Evolutionary conservation across 2,113 vertebrate genomes (phyloP).

Genomic region (Heteronetta atricapilla): DNA sequence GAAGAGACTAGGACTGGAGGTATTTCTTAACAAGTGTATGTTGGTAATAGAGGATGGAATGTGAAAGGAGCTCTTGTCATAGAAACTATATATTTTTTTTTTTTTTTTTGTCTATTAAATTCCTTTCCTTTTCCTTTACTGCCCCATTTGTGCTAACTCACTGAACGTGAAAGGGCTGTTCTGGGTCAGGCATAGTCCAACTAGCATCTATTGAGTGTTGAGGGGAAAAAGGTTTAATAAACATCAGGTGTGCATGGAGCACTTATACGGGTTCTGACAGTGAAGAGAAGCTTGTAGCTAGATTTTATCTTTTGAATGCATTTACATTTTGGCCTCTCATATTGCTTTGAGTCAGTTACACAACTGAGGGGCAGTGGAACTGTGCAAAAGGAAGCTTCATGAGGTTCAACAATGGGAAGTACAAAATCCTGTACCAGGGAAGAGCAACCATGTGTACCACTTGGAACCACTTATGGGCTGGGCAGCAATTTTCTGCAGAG

Average conservation of each 20-base stretch:
- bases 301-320: neutral
- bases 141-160: neutral
- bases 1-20: neutral
- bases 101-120: neutral
- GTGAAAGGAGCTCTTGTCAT: neutral
- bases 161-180: neutral
- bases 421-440: neutral
- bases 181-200: neutral
- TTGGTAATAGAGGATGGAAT: neutral
- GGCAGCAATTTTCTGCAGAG: neutral
- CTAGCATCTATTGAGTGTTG: neutral
- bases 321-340: neutral
- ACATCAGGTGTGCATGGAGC: neutral
- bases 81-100: neutral
- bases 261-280: neutral
- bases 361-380: neutral
- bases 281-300: neutral
- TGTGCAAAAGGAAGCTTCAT: neutral
- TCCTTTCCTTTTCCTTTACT: neutral
- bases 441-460: neutral
- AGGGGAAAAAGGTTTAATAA: neutral
- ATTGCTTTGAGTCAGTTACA: neutral
- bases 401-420: neutral
- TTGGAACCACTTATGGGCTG: neutral
- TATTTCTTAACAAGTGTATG: neutral